A percentile compares a stretch with the other conserved stretches of the same genome.
Conservation (phyloP, 2,113 vertebrate species). For the Ahaetulla prasina region DNA sequence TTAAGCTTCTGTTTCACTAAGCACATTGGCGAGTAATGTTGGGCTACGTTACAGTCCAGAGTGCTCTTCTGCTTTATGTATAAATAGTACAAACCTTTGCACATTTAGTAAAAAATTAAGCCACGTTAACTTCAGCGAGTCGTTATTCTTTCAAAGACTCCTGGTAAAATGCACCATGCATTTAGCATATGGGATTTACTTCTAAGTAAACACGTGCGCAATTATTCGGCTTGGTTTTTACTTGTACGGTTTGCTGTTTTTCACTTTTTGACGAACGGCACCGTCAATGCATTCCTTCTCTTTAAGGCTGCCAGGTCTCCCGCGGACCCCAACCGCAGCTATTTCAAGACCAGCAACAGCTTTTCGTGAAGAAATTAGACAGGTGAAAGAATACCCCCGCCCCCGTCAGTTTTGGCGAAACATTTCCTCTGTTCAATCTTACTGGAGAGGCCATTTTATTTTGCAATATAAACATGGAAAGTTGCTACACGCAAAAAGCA, state of each 20-base stretch:
- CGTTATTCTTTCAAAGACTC: background rate
- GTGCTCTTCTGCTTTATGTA: background rate
- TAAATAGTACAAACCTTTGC: background rate
- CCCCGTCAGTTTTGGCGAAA: background rate
- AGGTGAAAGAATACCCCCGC: background rate
- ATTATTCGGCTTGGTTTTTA: background rate
- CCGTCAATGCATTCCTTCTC: background rate
- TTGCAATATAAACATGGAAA: background rate
- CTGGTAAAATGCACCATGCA: background rate
- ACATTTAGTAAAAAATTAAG: background rate
- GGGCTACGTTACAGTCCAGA: background rate
- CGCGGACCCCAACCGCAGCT: background rate
- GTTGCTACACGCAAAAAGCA: background rate
- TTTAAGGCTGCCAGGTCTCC: background rate
- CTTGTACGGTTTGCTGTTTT: background rate
- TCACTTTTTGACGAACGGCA: background rate
- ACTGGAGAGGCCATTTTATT: background rate
- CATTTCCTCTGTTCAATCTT: background rate
- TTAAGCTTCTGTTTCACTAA: background rate
- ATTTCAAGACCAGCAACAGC: background rate
- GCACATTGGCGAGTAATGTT: background rate
- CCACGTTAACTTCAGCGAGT: background rate
- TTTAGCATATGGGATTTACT: background rate
- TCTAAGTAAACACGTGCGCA: background rate
- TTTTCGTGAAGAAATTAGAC: background rate